Evolutionary conservation across 2,113 vertebrate species (phyloP).

Genomic region (Ranitomeya imitator): DNA sequence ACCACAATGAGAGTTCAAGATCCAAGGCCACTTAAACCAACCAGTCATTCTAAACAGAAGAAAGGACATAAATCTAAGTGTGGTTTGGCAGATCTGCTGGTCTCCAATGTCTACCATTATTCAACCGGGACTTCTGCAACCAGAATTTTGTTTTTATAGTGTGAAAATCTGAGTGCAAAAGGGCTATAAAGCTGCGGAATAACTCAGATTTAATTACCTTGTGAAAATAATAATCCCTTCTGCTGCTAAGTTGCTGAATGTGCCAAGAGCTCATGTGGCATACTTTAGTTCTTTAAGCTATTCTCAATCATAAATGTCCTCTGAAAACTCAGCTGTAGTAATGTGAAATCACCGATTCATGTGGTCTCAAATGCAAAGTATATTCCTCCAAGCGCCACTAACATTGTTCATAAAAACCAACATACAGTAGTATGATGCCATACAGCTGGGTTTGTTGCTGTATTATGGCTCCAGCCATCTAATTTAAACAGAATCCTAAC

Average conservation of each 20-base stretch:
- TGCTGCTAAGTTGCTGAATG: background rate
- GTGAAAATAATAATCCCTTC: slow-evolving; percentile 23
- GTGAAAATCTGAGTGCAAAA: slow-evolving; percentile 9
- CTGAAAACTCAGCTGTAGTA: background rate
- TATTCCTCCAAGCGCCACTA: background rate
- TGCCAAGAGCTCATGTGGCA: background rate
- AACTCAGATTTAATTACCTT: slow-evolving; percentile 38
- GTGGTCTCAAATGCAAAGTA: background rate
- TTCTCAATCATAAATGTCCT: background rate
- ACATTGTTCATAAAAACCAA: background rate
- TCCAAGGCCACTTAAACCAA: slow-evolving; percentile 13
- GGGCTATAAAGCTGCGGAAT: slow-evolving; percentile 15
- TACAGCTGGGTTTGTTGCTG: too few relatives aligned
- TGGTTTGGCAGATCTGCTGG: slow-evolving; percentile 12
- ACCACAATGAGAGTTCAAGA: slow-evolving; percentile 8
- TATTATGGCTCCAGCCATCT: too few relatives aligned
- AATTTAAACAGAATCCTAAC: background rate
- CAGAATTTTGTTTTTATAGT: slow-evolving; percentile 27
- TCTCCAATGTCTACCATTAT: slow-evolving; percentile 20
- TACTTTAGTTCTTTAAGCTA: background rate
- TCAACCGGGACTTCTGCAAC: slow-evolving; percentile 1
- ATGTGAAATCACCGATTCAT: background rate
- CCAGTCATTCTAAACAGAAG: slow-evolving; percentile 16
- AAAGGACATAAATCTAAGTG: slow-evolving; percentile 30
- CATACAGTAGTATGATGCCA: too few relatives aligned